phyloP scores from a whole-genome alignment of 2,888 invertebrate species.

The Chouioia cunea region DNA sequence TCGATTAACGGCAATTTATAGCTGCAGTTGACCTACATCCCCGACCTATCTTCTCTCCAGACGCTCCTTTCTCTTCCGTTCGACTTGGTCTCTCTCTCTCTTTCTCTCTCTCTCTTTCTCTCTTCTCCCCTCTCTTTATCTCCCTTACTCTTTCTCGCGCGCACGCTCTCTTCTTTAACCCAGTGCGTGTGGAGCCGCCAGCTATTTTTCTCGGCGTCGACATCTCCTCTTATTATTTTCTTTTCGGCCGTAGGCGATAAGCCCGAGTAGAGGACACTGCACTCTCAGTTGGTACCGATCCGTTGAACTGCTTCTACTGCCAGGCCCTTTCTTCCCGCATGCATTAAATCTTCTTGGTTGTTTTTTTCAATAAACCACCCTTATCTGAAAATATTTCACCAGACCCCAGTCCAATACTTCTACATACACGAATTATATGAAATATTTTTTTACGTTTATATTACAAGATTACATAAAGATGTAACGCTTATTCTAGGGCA shows the following conservation, averaged over 20 bases:
- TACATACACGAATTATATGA: too few relatives aligned
- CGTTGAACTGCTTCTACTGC: neutral
- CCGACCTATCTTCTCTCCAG: slow-evolving; percentile 32
- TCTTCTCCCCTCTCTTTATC: too few relatives aligned
- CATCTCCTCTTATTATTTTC: slow-evolving; percentile 31
- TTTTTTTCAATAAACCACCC: too few relatives aligned
- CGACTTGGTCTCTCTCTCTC: slow-evolving; percentile 36
- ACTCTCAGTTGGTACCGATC: neutral
- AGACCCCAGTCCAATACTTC: too few relatives aligned
- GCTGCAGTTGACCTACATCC: slow-evolving; percentile 46
- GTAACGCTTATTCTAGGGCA: too few relatives aligned
- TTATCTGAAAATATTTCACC: too few relatives aligned
- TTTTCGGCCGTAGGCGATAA: slow-evolving; percentile 31
- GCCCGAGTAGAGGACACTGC: neutral
- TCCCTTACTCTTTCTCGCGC: slow-evolving; percentile 1
- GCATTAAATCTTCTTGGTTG: too few relatives aligned
- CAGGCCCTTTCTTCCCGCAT: too few relatives aligned
- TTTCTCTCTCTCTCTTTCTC: slow-evolving; percentile 37
- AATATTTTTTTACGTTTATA: too few relatives aligned
- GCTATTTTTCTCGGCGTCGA: slow-evolving; percentile 25
- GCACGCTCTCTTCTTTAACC: slow-evolving; percentile 3
- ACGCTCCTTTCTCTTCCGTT: slow-evolving; percentile 38
- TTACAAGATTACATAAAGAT: too few relatives aligned
- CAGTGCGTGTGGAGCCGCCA: slow-evolving; percentile 6
- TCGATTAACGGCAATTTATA: slow-evolving; percentile 50